Evolutionary conservation across 2,113 vertebrate species (phyloP), one percentile per base, ranked within the genome.

Genomic region (Psophia crepitans): DNA sequence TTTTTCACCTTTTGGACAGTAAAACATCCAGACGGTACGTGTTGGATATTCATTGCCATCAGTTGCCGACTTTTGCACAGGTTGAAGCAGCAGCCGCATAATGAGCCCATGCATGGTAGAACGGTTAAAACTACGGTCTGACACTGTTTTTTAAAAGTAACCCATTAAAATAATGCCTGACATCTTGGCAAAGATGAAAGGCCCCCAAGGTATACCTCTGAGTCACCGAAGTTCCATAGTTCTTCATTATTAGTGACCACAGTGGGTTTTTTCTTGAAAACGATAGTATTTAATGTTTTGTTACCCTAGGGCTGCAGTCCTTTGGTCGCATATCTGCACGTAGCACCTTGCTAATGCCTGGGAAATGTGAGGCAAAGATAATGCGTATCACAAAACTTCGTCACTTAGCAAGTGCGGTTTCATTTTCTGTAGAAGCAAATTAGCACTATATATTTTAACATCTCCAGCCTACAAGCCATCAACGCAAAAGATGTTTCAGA

Each of bases 291-390:
- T 82, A 81, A 51, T 5, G 23, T 64, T 56, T 57, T 57, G 44
- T 68, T 71, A 89, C 32, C 33, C 41, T 53, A 26, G 28, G 69
- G 92, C 51, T 93, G 87, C 76, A 78, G 68, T 37, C 76, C 53
- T 90, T 44, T 70, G 54, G 73, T 84, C 4, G 1, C 12, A 0
- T 94, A 95, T 97, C 94, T 95, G 57, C 88, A 57, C 1, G 0
- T 28, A 83, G 70, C 94, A 93, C 81, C 93, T 95, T 94, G 88
- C 76, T 84, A 76, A 60, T n/a, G 80, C 41, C 61, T 78, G 51
- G 56, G 64, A 78, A 94, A 84, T 64, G 94, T 68, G 41, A 89
- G 48, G 60, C 86, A 84, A 69, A 93, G 97, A 94, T 96, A 97
- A 88, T 6, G 17, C 3, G 1, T 64, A 61, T 70, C 37, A 8